These are phyloP conservation scores for Lacanobia oleracea DNA, from an alignment of 2,888 invertebrate species.

Conservation along the genomic window DNA sequence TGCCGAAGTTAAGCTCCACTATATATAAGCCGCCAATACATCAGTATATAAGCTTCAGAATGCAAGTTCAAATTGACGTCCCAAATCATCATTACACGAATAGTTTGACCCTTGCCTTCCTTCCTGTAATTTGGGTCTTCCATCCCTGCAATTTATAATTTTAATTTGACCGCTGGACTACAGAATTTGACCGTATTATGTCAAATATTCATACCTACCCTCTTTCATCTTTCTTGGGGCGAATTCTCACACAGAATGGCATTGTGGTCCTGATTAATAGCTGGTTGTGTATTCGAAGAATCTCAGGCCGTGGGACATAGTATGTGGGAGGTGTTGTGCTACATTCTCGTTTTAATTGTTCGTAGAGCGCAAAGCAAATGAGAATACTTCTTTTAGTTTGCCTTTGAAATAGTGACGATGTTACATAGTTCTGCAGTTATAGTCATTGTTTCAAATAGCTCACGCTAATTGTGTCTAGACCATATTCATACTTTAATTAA, in stretches of 20 bases:
- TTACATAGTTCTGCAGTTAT: not conserved
- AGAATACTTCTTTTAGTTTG: slow-evolving; percentile 11
- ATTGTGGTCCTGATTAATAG: slow-evolving; percentile 46
- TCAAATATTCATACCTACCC: slow-evolving; percentile 7
- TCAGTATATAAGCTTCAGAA: not conserved
- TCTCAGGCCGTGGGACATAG: slow-evolving; percentile 17
- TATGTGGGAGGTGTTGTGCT: slow-evolving; percentile 18
- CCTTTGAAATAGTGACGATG: not conserved
- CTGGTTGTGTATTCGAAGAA: slow-evolving; percentile 41
- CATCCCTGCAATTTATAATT: slow-evolving; percentile 20
- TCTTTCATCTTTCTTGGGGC: not conserved
- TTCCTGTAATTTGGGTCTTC: not conserved
- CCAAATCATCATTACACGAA: slow-evolving; percentile 11
- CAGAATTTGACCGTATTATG: slow-evolving; percentile 22
- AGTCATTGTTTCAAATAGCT: not conserved
- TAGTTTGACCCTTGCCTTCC: slow-evolving; percentile 11
- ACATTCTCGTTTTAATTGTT: slow-evolving; percentile 55
- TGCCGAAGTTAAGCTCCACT: too few relatives aligned
- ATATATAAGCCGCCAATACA: too few relatives aligned
- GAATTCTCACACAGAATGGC: slow-evolving; percentile 1
- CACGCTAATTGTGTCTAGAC: too few relatives aligned
- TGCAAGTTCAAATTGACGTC: not conserved
- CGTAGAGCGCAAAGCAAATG: slow-evolving; percentile 8
- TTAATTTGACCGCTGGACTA: slow-evolving; percentile 10
- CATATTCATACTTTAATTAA: not conserved